Conservation (phyloP, 2,888 invertebrate species). For the Criorhina ranunculi region DNA sequence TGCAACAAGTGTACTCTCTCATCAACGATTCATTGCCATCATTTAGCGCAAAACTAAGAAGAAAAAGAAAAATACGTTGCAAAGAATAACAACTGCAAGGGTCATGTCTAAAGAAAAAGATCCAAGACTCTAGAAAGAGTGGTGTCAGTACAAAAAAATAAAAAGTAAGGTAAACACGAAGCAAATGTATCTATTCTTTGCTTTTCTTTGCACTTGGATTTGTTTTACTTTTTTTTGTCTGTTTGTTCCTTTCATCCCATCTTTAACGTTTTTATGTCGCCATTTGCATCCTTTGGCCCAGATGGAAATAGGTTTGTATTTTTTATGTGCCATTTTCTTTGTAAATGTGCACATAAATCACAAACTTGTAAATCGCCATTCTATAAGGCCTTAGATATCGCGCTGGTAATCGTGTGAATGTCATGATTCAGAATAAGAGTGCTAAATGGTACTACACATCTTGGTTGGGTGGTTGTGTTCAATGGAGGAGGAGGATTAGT, state of each 20-base stretch:
- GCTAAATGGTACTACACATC: conserved; percentile 33
- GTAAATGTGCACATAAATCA: conserved; percentile 74
- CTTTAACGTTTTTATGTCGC: conserved; percentile 60
- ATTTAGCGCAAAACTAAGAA: conserved; percentile 69
- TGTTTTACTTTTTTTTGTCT: conserved; percentile 36
- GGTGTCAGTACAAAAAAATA: conserved; percentile 48
- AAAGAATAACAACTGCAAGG: conserved; percentile 68
- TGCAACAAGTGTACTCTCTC: conserved; percentile 35
- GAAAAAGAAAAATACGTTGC: conserved; percentile 57
- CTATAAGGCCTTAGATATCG: conserved; percentile 4
- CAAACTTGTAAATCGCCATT: conserved; percentile 56
- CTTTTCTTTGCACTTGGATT: conserved; percentile 43
- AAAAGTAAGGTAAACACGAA: conserved; percentile 57
- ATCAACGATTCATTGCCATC: conserved; percentile 76
- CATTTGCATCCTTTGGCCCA: conserved; percentile 73
- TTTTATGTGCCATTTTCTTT: conserved; percentile 57
- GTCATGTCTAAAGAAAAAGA: conserved; percentile 48
- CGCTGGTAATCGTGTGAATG: conserved; percentile 49
- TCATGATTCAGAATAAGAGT: conserved; percentile 40
- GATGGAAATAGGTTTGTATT: conserved; percentile 65
- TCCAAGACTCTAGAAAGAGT: conserved; percentile 39
- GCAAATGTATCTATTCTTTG: conserved; percentile 57
- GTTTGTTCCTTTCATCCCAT: conserved; percentile 8
- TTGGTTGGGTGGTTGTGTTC: conserved; percentile 4
- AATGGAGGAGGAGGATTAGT: background rate